Conservation (phyloP, 2,888 invertebrate genomes). For the Himalopsyche anomala region DNA sequence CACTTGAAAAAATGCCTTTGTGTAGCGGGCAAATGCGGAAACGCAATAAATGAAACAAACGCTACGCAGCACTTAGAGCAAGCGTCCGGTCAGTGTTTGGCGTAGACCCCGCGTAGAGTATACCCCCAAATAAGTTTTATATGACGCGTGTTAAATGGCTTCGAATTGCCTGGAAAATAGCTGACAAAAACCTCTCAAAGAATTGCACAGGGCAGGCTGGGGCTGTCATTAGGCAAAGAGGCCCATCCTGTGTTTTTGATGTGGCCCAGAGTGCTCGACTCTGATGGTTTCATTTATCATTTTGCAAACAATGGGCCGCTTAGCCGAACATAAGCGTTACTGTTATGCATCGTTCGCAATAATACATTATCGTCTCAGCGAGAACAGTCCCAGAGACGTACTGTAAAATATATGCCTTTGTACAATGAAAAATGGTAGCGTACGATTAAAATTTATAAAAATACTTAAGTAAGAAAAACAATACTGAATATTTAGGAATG, state of each 20-base stretch:
- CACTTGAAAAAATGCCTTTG: neutral
- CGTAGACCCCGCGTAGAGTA: slow-evolving; percentile 9
- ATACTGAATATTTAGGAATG: too few relatives aligned
- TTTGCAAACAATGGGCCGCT: slow-evolving; percentile 34
- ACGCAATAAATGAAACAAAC: slow-evolving; percentile 3
- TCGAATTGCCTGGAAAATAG: slow-evolving; percentile 26
- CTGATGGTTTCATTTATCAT: slow-evolving; percentile 45
- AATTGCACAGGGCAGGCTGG: neutral
- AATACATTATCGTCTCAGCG: neutral
- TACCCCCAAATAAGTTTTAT: slow-evolving; percentile 18
- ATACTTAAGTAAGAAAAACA: too few relatives aligned
- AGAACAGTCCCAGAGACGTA: neutral
- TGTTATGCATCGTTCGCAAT: neutral
- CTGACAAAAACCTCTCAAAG: slow-evolving; percentile 24
- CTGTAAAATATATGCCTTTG: neutral
- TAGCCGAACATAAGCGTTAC: slow-evolving; percentile 5
- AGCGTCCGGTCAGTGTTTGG: slow-evolving; percentile 21
- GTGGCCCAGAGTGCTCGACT: slow-evolving; percentile 7
- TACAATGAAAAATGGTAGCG: too few relatives aligned
- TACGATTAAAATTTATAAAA: too few relatives aligned
- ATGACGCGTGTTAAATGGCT: slow-evolving; percentile 31
- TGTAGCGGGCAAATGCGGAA: neutral
- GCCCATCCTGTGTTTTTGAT: slow-evolving; percentile 45
- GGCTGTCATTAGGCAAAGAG: slow-evolving; percentile 42
- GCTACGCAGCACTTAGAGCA: slow-evolving; percentile 22